Evolutionary conservation across 1,140 invertebrate species (phyloP), one percentile per base, ranked within the genome.

Genomic region (Drosophila parvula): DNA sequence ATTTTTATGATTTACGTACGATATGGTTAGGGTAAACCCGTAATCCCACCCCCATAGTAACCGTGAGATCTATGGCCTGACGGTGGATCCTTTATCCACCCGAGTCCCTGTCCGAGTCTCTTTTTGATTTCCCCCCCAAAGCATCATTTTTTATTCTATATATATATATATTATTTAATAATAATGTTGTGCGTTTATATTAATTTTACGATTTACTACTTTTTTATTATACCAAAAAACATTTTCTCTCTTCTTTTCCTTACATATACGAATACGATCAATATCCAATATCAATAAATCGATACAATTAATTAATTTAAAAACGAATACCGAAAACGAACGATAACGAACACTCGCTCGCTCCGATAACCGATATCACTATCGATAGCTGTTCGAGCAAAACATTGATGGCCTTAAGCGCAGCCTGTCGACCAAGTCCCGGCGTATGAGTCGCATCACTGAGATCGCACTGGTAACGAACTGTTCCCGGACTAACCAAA

Each of bases 371-470:
- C 45, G 47, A 32, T 48, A 61, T 56, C 57, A 36, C 64, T 43
- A 79, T 78, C 64, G 38, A 92, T 94, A 96, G 95, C 93, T 97
- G 79, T 97, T 96, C 95, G 96, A 97, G 94, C 96, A 96, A 94
- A 96, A 97, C 92, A 96, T 97, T 92, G 94, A 95, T 90, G 95
- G 96, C 91, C 93, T 97, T 91, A 97, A 97, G 94, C 94, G 94
- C 92, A 95, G 95, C 83, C 94, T 96, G 71, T 95, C 95, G 67
- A 93, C 94, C 88, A 94, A 95, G 92, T 95, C 95, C 92, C 94
- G 95, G 90, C 94, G 95, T 93, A 95, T 96, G 93, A 96, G 96
- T 94, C 94, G 95, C 93, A 96, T 97, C 93, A 95, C 96, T 91
- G 94, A 96, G 93, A 94, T 96, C 93, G 95, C 95, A 92, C 93